Conservation (phyloP, 2,113 vertebrate genomes). For the Ploceus nigricollis region DNA sequence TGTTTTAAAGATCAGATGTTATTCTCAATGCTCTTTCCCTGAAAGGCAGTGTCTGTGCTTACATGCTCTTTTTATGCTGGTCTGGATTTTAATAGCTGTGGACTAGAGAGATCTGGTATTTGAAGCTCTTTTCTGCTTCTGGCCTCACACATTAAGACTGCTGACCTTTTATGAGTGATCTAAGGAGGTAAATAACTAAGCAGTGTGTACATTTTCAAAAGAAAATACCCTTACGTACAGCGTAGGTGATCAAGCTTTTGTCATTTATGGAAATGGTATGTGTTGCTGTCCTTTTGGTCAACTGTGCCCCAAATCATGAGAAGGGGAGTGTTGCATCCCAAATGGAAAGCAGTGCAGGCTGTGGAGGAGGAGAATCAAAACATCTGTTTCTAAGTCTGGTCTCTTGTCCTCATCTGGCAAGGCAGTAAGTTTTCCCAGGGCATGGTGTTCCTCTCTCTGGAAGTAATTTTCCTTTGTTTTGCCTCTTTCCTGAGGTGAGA, state of each 20-base stretch:
- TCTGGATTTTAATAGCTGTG: constrained; percentile 37
- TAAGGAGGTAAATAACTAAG: constrained; percentile 10
- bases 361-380: neutral
- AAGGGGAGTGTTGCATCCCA: neutral
- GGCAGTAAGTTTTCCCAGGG: neutral
- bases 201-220: neutral
- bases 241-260: neutral
- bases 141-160: neutral
- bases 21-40: neutral
- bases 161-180: constrained; percentile 48
- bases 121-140: constrained; percentile 9
- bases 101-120: constrained; percentile 22
- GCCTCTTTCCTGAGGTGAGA: neutral
- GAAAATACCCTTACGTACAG: neutral
- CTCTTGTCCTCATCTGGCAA: neutral
- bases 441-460: neutral
- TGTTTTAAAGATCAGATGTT: neutral
- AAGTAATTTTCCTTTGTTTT: neutral
- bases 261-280: neutral
- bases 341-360: neutral
- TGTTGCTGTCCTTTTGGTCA: neutral
- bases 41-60: neutral
- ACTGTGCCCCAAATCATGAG: neutral
- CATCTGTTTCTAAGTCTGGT: neutral
- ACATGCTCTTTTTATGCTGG: neutral